Conservation (phyloP, 2,797 vertebrate genomes). For the Ceryle rudis region DNA sequence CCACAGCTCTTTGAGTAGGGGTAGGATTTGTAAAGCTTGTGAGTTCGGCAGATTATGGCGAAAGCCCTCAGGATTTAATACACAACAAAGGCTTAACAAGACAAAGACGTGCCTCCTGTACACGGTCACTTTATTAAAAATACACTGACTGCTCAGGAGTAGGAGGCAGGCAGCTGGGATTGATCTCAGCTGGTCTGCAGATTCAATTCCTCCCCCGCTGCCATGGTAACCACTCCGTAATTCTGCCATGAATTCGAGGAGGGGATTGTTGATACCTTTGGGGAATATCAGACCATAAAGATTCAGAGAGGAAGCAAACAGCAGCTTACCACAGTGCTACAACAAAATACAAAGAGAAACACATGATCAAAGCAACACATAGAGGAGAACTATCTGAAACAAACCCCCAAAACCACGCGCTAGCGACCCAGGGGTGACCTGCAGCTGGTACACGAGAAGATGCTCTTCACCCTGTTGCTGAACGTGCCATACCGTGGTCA, state of each 20-base stretch:
- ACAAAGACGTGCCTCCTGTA: conserved; percentile 47
- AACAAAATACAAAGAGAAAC: neutral
- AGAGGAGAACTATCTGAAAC: accelerated
- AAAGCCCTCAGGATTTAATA: conserved; percentile 54
- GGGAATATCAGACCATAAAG: conserved; percentile 66
- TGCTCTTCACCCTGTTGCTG: neutral
- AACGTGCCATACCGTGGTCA: accelerated
- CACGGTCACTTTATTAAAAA: conserved; percentile 37
- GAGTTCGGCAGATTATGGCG: conserved; percentile 34
- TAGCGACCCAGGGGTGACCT: accelerated
- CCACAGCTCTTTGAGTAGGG: neutral
- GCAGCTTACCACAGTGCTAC: neutral
- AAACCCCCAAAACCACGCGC: accelerated
- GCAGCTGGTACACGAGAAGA: accelerated
- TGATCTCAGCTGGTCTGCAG: conserved; percentile 48
- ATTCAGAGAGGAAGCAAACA: neutral
- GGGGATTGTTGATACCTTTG: conserved; percentile 55
- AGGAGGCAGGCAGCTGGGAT: conserved; percentile 29
- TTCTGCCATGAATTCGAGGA: conserved; percentile 75
- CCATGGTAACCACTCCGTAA: conserved; percentile 69
- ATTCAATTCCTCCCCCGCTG: conserved; percentile 23
- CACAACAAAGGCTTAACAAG: conserved; percentile 62
- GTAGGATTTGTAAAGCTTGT: conserved; percentile 2
- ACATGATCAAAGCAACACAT: accelerated
- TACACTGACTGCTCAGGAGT: conserved; percentile 15